A percentile compares a stretch with the other conserved stretches of the same genome.
Conservation (phyloP, 2,888 invertebrate species). For the Amphipoea oculea region DNA sequence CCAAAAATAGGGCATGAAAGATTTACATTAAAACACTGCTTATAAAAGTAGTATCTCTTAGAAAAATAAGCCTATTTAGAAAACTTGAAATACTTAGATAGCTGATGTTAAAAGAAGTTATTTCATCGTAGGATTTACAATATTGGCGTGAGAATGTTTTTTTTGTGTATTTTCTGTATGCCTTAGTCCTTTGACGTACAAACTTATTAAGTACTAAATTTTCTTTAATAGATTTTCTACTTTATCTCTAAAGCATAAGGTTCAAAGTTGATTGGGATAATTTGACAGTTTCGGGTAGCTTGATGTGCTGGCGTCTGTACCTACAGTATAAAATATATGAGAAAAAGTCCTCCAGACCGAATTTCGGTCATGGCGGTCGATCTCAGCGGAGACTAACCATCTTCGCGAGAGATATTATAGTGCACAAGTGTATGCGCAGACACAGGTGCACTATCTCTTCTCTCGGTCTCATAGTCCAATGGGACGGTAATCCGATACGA, state of each 20-base stretch:
- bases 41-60: background rate
- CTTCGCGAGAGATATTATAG: no score
- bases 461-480: no score
- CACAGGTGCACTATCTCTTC: no score
- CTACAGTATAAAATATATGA: background rate
- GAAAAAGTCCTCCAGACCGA: no score
- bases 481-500: no score
- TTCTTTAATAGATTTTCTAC: no score
- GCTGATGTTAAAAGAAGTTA: background rate
- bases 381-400: no score
- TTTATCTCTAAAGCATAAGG: no score
- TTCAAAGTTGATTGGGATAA: no score
- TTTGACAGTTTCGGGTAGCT: no score
- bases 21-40: background rate
- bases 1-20: background rate
- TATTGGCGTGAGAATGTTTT: background rate
- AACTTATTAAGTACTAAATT: background rate
- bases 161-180: background rate
- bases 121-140: background rate
- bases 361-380: no score
- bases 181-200: background rate
- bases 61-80: constrained; percentile 7
- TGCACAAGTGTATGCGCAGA: no score
- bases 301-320: background rate
- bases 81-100: background rate